These are phyloP conservation scores for Caenorhabditis angaria DNA, from an alignment of 2,888 invertebrate species.

Conservation along the genomic window DNA sequence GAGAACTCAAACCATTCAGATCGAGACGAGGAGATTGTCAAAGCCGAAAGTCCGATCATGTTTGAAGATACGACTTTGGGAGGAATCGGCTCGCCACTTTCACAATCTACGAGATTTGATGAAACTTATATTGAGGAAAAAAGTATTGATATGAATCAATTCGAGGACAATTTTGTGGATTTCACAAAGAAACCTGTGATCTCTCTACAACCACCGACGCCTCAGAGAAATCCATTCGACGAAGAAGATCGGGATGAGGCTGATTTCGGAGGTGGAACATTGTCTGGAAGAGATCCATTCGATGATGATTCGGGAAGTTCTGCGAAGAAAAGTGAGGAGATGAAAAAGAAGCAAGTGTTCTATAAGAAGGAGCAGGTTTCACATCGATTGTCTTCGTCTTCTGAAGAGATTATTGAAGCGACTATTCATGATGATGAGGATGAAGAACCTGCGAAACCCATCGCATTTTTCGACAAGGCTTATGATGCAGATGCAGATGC, in stretches of 20 bases:
- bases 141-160: constrained; percentile 35
- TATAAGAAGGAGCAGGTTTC: constrained; percentile 36
- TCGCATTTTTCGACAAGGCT: constrained; percentile 26
- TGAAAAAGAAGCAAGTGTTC: constrained; percentile 16
- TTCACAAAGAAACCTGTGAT: not conserved
- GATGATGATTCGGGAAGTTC: constrained; percentile 44
- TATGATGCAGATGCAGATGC: constrained; percentile 32
- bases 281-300: constrained; percentile 58
- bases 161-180: constrained; percentile 38
- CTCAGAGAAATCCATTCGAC: constrained; percentile 50
- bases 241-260: constrained; percentile 37
- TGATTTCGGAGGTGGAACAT: constrained; percentile 40
- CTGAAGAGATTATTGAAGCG: constrained; percentile 55
- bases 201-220: constrained; percentile 4
- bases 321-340: not conserved
- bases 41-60: constrained; percentile 10
- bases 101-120: constrained; percentile 47
- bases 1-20: not conserved
- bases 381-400: constrained; percentile 49
- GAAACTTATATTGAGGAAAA: constrained; percentile 49
- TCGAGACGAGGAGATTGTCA: not conserved
- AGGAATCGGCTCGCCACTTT: constrained; percentile 50
- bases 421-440: constrained; percentile 48
- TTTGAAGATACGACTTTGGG: constrained; percentile 29
- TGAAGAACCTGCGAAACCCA: constrained; percentile 23